These are phyloP conservation scores for Pocillopora meandrina DNA, from an alignment of 92 coral and sea anemone genomes.

Conservation along the genomic window DNA sequence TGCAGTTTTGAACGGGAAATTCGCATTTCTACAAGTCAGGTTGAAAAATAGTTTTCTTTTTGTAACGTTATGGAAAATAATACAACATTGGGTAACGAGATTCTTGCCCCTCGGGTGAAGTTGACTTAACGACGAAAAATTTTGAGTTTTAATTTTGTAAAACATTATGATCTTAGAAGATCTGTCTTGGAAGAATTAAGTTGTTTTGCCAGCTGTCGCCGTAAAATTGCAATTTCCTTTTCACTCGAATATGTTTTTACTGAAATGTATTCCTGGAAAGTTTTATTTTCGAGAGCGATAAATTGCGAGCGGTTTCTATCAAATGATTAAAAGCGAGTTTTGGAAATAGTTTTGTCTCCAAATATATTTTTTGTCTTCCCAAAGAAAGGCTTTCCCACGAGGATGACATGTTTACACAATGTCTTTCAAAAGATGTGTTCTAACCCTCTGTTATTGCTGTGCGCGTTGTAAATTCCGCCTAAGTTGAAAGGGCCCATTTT, in stretches of 20 bases:
- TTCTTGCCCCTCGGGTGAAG: not conserved
- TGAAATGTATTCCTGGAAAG: not conserved
- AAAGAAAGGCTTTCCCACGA: slow-evolving; percentile 19
- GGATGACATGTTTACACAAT: slow-evolving; percentile 38
- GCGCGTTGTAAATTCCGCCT: not conserved
- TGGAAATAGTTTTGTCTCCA: not conserved
- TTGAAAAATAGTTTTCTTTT: not conserved
- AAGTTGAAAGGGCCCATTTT: slow-evolving; percentile 2
- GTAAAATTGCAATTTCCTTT: slow-evolving; percentile 59
- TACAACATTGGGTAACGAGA: not conserved
- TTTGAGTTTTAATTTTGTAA: slow-evolving; percentile 37
- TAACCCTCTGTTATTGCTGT: not conserved
- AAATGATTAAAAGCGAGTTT: not conserved
- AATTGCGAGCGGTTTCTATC: not conserved
- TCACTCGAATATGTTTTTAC: not conserved
- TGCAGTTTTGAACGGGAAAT: not conserved
- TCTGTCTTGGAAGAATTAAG: slow-evolving; percentile 38
- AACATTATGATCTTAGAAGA: slow-evolving; percentile 40
- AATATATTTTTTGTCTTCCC: slow-evolving; percentile 11
- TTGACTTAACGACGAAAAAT: slow-evolving; percentile 22
- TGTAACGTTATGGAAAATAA: not conserved
- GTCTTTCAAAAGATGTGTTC: slow-evolving; percentile 17
- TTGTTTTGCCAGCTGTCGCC: slow-evolving; percentile 64
- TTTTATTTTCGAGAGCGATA: not conserved
- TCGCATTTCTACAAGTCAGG: not conserved